Conservation (phyloP, 2,113 vertebrate genomes). For the Gymnobelideus leadbeateri region DNA sequence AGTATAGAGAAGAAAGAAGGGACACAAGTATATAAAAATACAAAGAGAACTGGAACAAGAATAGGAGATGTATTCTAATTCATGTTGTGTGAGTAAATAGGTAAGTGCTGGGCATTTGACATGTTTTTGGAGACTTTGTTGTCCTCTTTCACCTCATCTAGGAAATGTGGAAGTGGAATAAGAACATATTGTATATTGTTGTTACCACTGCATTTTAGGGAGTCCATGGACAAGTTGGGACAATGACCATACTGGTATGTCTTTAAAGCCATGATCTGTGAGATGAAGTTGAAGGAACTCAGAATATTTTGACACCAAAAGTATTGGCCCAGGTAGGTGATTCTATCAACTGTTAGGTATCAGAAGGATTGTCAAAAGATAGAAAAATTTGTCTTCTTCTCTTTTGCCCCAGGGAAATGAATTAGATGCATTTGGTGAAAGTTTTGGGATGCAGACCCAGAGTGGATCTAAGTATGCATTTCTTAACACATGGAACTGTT, state of each 20-base stretch:
- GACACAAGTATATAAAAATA: too few relatives aligned
- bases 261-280: not conserved
- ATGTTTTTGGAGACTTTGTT: not conserved
- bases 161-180: not conserved
- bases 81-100: not conserved
- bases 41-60: not conserved
- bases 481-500: not conserved
- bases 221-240: not conserved
- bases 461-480: not conserved
- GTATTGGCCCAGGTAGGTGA: not conserved
- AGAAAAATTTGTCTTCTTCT: not conserved
- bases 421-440: not conserved
- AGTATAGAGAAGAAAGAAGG: too few relatives aligned
- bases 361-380: not conserved
- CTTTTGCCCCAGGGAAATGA: not conserved
- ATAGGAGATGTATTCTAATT: not conserved
- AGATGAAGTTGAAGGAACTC: not conserved
- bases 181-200: not conserved
- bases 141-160: too few relatives aligned
- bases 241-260: not conserved
- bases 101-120: not conserved
- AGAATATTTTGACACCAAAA: not conserved
- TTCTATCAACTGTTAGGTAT: not conserved
- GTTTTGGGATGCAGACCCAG: not conserved
- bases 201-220: too few relatives aligned